Percentiles rank a stretch among this genome's conserved stretches.
phyloP scores from a whole-genome alignment of 2,113 vertebrate genomes.

The Chionodraco myersi region DNA sequence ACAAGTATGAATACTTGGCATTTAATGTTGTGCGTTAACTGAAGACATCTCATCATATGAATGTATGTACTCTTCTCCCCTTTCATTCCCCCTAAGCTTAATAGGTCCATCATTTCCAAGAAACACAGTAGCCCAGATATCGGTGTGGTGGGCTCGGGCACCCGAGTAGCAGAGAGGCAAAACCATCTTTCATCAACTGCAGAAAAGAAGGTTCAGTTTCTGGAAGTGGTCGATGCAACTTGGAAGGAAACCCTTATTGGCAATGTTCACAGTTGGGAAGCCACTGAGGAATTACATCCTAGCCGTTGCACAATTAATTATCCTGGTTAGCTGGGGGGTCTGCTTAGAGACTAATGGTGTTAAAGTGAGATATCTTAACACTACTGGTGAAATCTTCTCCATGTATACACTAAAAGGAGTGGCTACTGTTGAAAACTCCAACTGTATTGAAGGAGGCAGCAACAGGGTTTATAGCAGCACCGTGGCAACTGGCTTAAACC shows the following conservation, averaged over 20 bases:
- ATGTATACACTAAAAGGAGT: not conserved
- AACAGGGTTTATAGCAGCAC: not conserved
- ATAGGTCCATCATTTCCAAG: constrained; percentile 71
- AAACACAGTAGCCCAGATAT: constrained; percentile 63
- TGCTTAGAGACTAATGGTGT: constrained; percentile 15
- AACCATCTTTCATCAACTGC: constrained; percentile 13
- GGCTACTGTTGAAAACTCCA: not conserved
- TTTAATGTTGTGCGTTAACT: constrained; percentile 52
- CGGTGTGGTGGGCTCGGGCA: constrained; percentile 37
- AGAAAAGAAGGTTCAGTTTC: constrained; percentile 21
- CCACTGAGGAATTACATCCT: constrained; percentile 17
- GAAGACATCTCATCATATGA: constrained; percentile 45
- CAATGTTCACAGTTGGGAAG: constrained; percentile 1
- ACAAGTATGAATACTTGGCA: constrained; percentile 61
- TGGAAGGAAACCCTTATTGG: not conserved
- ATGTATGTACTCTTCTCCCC: constrained; percentile 66
- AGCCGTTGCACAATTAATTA: not conserved
- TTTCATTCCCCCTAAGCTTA: constrained; percentile 77
- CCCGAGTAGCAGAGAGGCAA: constrained; percentile 1
- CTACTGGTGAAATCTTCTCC: not conserved
- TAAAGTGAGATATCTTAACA: not conserved
- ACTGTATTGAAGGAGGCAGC: not conserved
- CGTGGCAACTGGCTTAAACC: not conserved
- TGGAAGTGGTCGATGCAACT: not conserved
- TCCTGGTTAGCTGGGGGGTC: not conserved